Evolutionary conservation across 2,888 invertebrate genomes (phyloP).

Genomic region (Meandrusa payeni): DNA sequence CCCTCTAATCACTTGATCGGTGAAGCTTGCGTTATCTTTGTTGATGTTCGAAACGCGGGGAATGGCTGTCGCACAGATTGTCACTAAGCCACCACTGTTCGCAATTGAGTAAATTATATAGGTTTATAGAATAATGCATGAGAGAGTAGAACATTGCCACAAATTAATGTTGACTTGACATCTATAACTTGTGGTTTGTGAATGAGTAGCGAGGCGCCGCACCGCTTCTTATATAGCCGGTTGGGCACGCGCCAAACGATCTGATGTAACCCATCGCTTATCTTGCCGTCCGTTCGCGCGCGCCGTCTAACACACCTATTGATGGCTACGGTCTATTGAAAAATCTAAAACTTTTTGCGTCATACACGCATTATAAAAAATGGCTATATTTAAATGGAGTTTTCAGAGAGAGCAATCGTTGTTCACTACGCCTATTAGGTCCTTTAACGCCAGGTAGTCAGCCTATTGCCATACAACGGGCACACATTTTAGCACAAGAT

Average conservation of each 20-base stretch:
- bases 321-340: slow-evolving; percentile 11
- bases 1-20: slow-evolving; percentile 59
- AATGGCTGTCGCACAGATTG: slow-evolving; percentile 74
- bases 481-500: too few relatives aligned
- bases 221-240: slow-evolving; percentile 54
- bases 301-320: slow-evolving; percentile 18
- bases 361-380: not conserved
- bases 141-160: slow-evolving; percentile 77
- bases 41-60: slow-evolving; percentile 69
- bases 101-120: slow-evolving; percentile 57
- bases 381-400: too few relatives aligned
- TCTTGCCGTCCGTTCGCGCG: slow-evolving; percentile 46
- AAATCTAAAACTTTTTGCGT: slow-evolving; percentile 14
- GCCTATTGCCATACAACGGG: too few relatives aligned
- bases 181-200: slow-evolving; percentile 60
- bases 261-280: slow-evolving; percentile 66
- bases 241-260: slow-evolving; percentile 48
- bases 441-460: too few relatives aligned
- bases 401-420: too few relatives aligned
- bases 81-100: slow-evolving; percentile 78
- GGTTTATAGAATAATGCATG: slow-evolving; percentile 61
- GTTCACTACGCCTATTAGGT: too few relatives aligned
- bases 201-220: slow-evolving; percentile 50
- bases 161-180: slow-evolving; percentile 64
- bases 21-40: slow-evolving; percentile 63